These are phyloP conservation scores for Tangara arthus DNA, from an alignment of 2,797 vertebrate genomes.

Conservation along the genomic window DNA sequence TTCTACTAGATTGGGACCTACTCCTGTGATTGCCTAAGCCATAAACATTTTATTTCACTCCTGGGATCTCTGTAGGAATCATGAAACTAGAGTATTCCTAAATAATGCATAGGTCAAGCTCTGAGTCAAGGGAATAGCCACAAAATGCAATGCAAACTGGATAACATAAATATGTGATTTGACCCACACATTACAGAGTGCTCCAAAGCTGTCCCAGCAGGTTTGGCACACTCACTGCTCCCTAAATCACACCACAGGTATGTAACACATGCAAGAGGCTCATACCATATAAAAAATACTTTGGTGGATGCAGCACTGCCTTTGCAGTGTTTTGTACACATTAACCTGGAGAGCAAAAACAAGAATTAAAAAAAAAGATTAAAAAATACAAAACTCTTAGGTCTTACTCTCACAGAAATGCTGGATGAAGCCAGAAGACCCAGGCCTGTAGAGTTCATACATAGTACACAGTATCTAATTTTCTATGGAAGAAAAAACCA, in stretches of 20 bases:
- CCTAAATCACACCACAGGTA: background rate
- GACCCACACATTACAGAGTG: fast-evolving
- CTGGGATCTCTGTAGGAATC: background rate
- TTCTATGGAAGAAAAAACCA: background rate
- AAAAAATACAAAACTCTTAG: background rate
- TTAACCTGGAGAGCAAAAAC: background rate
- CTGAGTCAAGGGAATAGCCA: background rate
- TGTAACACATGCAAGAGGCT: background rate
- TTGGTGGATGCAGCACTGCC: background rate
- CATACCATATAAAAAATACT: background rate
- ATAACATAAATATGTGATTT: background rate
- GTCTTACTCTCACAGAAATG: background rate
- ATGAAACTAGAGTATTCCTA: background rate
- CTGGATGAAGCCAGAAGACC: background rate
- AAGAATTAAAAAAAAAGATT: background rate
- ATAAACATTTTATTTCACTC: background rate
- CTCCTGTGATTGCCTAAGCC: background rate
- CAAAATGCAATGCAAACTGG: background rate
- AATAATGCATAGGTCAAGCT: background rate
- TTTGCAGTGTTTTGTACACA: background rate
- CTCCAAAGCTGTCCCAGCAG: background rate
- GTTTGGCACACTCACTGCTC: background rate
- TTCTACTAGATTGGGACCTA: background rate
- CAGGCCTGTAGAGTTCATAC: background rate
- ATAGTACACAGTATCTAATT: background rate